Percentiles rank a stretch among this genome's conserved stretches.
Conservation (phyloP, 2,797 vertebrate genomes). For the Ctenochaetus hawaiiensis region DNA sequence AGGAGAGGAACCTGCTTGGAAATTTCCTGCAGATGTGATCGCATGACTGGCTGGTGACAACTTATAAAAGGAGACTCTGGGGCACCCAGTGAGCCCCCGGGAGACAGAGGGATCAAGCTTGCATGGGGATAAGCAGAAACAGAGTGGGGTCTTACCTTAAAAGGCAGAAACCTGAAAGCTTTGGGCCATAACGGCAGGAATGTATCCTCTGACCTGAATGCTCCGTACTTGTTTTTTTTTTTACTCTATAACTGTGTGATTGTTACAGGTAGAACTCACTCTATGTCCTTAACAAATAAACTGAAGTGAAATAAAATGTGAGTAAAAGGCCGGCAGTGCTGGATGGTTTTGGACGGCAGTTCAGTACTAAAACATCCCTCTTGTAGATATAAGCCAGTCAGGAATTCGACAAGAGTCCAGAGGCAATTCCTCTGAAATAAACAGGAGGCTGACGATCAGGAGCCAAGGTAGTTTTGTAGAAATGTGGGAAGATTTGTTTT, state of each 20-base stretch:
- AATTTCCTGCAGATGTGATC: slow-evolving; percentile 76
- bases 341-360: slow-evolving; percentile 18
- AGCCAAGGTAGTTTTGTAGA: slow-evolving; percentile 37
- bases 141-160: slow-evolving; percentile 82
- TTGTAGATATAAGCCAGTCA: slow-evolving; percentile 21
- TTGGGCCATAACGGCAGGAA: slow-evolving; percentile 61
- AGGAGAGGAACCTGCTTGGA: slow-evolving; percentile 67
- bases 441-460: slow-evolving; percentile 30
- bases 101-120: slow-evolving; percentile 55
- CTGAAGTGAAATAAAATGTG: slow-evolving; percentile 16
- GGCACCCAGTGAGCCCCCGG: slow-evolving; percentile 58
- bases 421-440: slow-evolving; percentile 35
- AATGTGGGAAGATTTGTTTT: slow-evolving; percentile 8
- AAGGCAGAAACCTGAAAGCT: slow-evolving; percentile 78
- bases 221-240: slow-evolving; percentile 23
- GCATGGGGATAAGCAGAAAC: slow-evolving; percentile 61
- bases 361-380: slow-evolving; percentile 31
- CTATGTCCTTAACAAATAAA: slow-evolving; percentile 24
- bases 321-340: neutral
- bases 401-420: slow-evolving; percentile 50
- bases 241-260: slow-evolving; percentile 11
- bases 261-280: slow-evolving; percentile 32
- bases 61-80: slow-evolving; percentile 72
- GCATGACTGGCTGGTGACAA: slow-evolving; percentile 77
- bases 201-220: slow-evolving; percentile 64